Conservation (phyloP, 2,797 vertebrate species). For the Acanthurus leucopareius region DNA sequence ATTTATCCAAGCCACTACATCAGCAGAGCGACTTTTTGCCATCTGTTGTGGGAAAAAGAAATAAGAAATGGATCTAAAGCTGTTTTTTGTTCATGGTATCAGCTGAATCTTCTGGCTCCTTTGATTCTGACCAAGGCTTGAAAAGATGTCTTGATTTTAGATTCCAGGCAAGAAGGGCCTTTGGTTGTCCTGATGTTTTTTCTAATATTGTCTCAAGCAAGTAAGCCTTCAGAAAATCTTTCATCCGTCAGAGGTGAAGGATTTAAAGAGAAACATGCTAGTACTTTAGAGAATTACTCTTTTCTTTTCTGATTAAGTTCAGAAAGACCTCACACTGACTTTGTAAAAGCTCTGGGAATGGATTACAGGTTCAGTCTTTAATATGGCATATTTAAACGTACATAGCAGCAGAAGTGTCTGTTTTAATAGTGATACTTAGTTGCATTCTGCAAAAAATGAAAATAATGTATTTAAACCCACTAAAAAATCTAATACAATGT, state of each 20-base stretch:
- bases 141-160: not conserved
- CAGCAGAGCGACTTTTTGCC: not conserved
- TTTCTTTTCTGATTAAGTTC: not conserved
- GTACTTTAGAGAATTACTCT: not conserved
- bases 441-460: no score
- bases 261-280: not conserved
- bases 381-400: not conserved
- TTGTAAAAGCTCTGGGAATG: not conserved
- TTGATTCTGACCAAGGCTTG: not conserved
- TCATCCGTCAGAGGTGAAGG: conserved; percentile 5
- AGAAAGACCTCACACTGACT: not conserved
- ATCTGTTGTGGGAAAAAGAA: not conserved
- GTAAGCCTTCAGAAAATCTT: not conserved
- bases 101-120: not conserved
- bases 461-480: no score
- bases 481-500: no score
- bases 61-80: not conserved
- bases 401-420: not conserved
- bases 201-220: not conserved
- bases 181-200: not conserved
- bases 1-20: no score
- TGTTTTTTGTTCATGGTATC: conserved; percentile 12
- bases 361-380: not conserved
- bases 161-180: not conserved
- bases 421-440: not conserved